These are phyloP conservation scores for Dipodomys merriami DNA, from an alignment of 2,113 vertebrate species.

Conservation along the genomic window DNA sequence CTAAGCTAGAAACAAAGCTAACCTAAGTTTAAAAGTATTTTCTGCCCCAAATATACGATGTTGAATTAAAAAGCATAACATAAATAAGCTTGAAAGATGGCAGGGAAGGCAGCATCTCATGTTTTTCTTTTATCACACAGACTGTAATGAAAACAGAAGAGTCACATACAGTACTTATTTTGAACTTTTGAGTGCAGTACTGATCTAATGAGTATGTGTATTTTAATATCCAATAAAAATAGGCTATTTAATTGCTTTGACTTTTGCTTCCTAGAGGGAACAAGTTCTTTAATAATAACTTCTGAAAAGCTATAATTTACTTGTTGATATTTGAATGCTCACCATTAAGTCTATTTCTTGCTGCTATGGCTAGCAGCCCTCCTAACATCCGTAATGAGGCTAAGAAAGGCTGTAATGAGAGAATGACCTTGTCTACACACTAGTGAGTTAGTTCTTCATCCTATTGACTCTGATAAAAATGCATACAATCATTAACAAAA, in stretches of 20 bases:
- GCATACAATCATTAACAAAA: slow-evolving; percentile 42
- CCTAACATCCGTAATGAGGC: slow-evolving; percentile 65
- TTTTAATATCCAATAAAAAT: slow-evolving; percentile 47
- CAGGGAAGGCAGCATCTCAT: background rate
- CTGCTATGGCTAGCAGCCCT: background rate
- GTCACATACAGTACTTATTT: background rate
- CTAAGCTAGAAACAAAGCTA: too few relatives aligned
- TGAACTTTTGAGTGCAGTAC: slow-evolving; percentile 4
- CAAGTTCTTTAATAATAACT: slow-evolving; percentile 68
- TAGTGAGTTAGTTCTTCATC: slow-evolving; percentile 60
- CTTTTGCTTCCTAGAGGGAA: slow-evolving; percentile 63
- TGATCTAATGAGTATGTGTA: slow-evolving; percentile 34
- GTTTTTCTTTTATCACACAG: slow-evolving; percentile 14
- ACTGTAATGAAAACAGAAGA: slow-evolving; percentile 14
- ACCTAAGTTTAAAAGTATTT: slow-evolving; percentile 11
- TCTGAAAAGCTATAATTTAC: slow-evolving; percentile 75
- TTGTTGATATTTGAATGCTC: slow-evolving; percentile 73
- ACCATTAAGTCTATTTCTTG: slow-evolving; percentile 48
- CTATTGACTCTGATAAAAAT: slow-evolving; percentile 57
- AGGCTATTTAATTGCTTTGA: slow-evolving; percentile 69
- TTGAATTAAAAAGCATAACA: slow-evolving; percentile 60
- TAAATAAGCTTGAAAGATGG: slow-evolving; percentile 47
- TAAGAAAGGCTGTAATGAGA: slow-evolving; percentile 19
- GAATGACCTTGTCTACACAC: slow-evolving; percentile 69
- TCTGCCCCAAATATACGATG: background rate